phyloP scores from a whole-genome alignment of 2,888 invertebrate species.

The Anarsia innoxiella region DNA sequence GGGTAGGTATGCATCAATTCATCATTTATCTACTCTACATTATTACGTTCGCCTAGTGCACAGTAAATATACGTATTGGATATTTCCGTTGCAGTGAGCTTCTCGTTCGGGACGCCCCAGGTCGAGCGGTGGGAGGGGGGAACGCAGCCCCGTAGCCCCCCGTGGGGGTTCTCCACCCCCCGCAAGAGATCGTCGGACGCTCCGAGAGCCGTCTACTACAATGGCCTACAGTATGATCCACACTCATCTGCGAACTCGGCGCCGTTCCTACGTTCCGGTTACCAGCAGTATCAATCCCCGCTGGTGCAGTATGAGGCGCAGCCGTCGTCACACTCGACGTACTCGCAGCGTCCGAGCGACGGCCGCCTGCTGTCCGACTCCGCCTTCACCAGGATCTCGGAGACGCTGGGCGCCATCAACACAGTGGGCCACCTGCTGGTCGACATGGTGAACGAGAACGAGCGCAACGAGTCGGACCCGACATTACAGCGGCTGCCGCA shows the following conservation, averaged over 20 bases:
- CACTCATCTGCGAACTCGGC: no score
- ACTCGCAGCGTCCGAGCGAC: slow-evolving; percentile 48
- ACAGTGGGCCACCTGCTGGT: slow-evolving; percentile 90
- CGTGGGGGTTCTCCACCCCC: slow-evolving; percentile 58
- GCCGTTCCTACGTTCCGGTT: slow-evolving; percentile 21
- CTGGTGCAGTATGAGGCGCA: slow-evolving; percentile 40
- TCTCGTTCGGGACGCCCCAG: slow-evolving; percentile 41
- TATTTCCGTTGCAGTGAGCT: slow-evolving; percentile 28
- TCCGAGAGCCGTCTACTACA: slow-evolving; percentile 23
- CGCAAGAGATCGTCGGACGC: slow-evolving; percentile 61
- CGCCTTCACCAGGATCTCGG: slow-evolving; percentile 77
- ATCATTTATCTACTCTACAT: slow-evolving; percentile 8
- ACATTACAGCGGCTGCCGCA: slow-evolving; percentile 75
- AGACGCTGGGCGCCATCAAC: slow-evolving; percentile 85
- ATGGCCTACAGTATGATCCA: slow-evolving; percentile 19
- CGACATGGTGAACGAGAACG: slow-evolving; percentile 80
- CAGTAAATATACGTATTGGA: background rate
- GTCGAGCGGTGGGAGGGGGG: slow-evolving; percentile 43
- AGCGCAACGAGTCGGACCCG: slow-evolving; percentile 57
- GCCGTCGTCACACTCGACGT: slow-evolving; percentile 35
- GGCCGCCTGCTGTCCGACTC: slow-evolving; percentile 76
- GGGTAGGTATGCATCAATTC: slow-evolving; percentile 72
- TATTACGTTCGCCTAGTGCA: background rate
- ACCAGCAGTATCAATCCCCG: slow-evolving; percentile 14
- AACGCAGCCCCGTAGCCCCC: slow-evolving; percentile 47